phyloP scores from a whole-genome alignment of 2,113 vertebrate genomes.

The Etia nguti region DNA sequence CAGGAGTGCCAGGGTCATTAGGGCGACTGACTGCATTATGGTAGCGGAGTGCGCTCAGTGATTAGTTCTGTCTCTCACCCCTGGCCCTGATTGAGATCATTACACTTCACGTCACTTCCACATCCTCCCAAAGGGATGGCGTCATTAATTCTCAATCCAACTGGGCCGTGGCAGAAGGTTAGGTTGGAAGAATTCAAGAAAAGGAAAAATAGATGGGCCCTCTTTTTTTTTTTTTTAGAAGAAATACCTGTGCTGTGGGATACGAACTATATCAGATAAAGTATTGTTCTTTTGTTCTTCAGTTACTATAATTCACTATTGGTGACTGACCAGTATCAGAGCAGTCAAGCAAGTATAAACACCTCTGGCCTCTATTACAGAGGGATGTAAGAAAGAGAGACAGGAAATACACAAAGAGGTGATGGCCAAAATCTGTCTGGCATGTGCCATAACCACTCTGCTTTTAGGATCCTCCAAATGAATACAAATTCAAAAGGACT shows the following conservation, averaged over 20 bases:
- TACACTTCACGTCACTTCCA: constrained; percentile 73
- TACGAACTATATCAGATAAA: background rate
- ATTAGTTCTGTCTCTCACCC: constrained; percentile 76
- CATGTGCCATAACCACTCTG: background rate
- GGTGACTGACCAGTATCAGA: background rate
- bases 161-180: constrained; percentile 27
- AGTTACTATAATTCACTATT: background rate
- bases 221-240: background rate
- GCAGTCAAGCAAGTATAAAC: background rate
- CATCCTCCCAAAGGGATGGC: constrained; percentile 67
- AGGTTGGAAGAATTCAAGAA: background rate
- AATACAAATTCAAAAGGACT: background rate
- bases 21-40: constrained; percentile 76
- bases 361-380: background rate
- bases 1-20: constrained; percentile 75
- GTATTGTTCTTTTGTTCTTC: background rate
- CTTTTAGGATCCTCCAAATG: background rate
- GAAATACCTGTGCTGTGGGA: background rate
- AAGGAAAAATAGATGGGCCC: background rate
- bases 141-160: constrained; percentile 56
- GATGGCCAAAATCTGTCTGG: background rate
- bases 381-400: rapidly evolving
- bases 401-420: rapidly evolving
- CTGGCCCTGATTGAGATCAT: constrained; percentile 75
- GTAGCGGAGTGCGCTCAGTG: constrained; percentile 67